Conservation (phyloP, 2,113 vertebrate genomes). For the Anolis sagrei region DNA sequence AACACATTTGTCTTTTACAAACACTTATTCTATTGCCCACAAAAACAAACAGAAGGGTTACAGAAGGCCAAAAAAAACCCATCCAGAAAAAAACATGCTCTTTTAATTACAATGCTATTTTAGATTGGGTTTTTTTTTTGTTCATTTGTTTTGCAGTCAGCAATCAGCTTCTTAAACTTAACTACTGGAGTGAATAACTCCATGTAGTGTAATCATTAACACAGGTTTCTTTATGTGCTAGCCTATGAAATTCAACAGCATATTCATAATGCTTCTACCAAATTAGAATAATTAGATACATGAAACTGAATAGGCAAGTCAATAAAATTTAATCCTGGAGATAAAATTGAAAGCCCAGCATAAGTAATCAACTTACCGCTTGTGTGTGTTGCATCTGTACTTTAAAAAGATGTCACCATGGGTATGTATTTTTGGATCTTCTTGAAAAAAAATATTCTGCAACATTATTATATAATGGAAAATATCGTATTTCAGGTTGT, state of each 20-base stretch:
- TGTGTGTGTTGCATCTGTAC: neutral
- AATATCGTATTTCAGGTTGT: neutral
- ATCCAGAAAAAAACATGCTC: neutral
- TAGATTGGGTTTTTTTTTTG: neutral
- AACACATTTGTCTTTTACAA: too few relatives aligned
- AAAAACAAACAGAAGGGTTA: neutral
- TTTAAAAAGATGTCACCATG: neutral
- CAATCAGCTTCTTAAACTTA: neutral
- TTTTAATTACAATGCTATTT: neutral
- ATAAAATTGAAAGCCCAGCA: neutral
- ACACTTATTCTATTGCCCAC: too few relatives aligned
- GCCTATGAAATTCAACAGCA: constrained; percentile 7
- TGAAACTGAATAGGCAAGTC: neutral
- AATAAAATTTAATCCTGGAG: neutral
- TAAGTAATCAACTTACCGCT: neutral
- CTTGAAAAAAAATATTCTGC: constrained; percentile 31
- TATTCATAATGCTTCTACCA: neutral
- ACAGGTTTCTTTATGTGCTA: fast-evolving
- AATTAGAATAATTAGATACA: neutral
- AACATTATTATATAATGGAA: neutral
- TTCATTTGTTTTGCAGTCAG: neutral
- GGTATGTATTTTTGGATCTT: constrained; percentile 30
- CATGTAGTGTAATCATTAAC: neutral
- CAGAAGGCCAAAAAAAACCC: neutral
- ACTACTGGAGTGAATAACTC: neutral